Percentiles rank a stretch among this genome's conserved stretches.
phyloP scores from a whole-genome alignment of 2,797 vertebrate genomes.

The Pogonophryne albipinna region DNA sequence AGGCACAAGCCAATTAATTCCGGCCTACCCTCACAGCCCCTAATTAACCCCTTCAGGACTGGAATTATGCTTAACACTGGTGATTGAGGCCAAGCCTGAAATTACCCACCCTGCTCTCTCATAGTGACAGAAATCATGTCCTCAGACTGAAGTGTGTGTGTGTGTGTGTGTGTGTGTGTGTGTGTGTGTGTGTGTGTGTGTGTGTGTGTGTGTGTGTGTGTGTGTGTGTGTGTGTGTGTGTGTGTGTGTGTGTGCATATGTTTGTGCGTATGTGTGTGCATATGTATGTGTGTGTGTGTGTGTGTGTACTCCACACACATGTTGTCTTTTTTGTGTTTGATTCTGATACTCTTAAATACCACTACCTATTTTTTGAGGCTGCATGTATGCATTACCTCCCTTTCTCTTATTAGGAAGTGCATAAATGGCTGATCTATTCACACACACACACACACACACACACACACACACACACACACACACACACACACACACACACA shows the following conservation, averaged over 20 bases:
- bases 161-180: slow-evolving; percentile 3
- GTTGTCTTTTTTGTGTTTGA: slow-evolving; percentile 40
- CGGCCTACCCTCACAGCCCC: slow-evolving; percentile 77
- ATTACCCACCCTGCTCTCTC: slow-evolving; percentile 78
- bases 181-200: slow-evolving; percentile 15
- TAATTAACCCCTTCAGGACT: slow-evolving; percentile 86
- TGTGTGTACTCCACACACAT: slow-evolving; percentile 6
- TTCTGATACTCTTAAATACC: slow-evolving; percentile 62
- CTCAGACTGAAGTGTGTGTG: slow-evolving; percentile 44
- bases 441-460: background rate
- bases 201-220: slow-evolving; percentile 24
- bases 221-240: slow-evolving; percentile 3
- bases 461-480: slow-evolving; percentile 31
- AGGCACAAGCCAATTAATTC: slow-evolving; percentile 82
- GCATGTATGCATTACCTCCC: slow-evolving; percentile 59
- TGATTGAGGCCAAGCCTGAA: slow-evolving; percentile 84
- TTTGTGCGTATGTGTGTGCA: slow-evolving; percentile 2
- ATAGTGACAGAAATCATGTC: slow-evolving; percentile 66
- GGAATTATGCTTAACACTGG: slow-evolving; percentile 80
- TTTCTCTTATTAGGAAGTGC: slow-evolving; percentile 70
- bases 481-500: too few species aligned
- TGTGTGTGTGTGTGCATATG: slow-evolving; percentile 4
- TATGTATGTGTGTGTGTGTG: slow-evolving; percentile 2
- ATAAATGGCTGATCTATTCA: slow-evolving; percentile 34
- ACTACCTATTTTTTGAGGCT: slow-evolving; percentile 68